Percentiles rank a stretch among this genome's conserved stretches.
These are phyloP conservation scores for Syngnathoides biaculeatus DNA, from an alignment of 2,113 vertebrate genomes.

Conservation along the genomic window DNA sequence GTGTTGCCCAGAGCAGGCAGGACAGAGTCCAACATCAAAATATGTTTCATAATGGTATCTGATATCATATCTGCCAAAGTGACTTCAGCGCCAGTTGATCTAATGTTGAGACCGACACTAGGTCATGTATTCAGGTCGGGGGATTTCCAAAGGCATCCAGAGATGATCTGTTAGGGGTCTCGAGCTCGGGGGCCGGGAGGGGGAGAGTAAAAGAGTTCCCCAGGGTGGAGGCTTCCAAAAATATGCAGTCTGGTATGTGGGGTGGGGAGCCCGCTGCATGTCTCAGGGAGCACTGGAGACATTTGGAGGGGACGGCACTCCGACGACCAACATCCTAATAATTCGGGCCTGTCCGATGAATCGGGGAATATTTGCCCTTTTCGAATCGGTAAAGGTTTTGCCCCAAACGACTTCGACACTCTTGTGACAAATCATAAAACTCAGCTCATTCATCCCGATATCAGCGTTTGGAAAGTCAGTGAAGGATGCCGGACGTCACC, in stretches of 20 bases:
- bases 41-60: background rate
- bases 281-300: background rate
- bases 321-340: no score
- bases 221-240: background rate
- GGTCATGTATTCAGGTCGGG: conserved; percentile 1
- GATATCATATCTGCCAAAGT: background rate
- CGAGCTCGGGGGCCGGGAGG: background rate
- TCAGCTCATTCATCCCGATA: no score
- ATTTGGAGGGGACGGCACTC: background rate
- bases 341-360: no score
- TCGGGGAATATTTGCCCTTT: no score
- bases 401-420: no score
- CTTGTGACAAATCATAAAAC: no score
- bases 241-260: conserved; percentile 3
- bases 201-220: background rate
- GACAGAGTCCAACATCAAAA: background rate
- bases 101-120: background rate
- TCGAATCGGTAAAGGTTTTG: no score
- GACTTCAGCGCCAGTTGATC: background rate
- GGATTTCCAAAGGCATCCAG: background rate
- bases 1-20: background rate
- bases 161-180: background rate
- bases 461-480: no score
- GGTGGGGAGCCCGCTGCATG: background rate
- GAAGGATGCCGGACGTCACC: no score